Evolutionary conservation across 2,797 vertebrate species (phyloP), one percentile per base, ranked within the genome.

Genomic region (Schizopygopsis malacanthus): DNA sequence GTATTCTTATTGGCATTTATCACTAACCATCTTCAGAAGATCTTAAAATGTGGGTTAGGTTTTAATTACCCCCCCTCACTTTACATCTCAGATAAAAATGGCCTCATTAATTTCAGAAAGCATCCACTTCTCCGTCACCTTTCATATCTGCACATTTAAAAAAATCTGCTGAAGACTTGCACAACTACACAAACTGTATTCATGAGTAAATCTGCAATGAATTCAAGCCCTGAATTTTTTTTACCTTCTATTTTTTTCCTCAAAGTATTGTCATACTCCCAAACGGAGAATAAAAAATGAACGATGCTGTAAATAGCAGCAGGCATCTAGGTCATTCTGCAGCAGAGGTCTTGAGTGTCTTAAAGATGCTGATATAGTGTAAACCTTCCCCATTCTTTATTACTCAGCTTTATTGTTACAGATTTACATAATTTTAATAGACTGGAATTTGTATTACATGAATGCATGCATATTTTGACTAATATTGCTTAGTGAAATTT

Each of bases 311-410:
- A 54, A 84, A 84, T 77, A 84, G 15, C 73, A 18, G 3, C 41
- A 28, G 73, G n/a, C 47, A 77, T 84, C 47, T 76, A 54, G 85
- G 85, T 77, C 79, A 82, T 39, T 61, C 63, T 77, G 16, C 70
- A 56, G 47, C 47, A 54, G 71, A 76, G 65, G 71, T 28, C 71
- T 76, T 41, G 22, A 45, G n/a, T 43, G 18, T 63, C 70, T 61
- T 54, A 39, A 81, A 86, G 33, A 37, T 4, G 33, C 37, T 61
- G 52, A 37, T 75, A 63, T 65, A 41, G 6, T 54, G 25, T 18
- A 63, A 63, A 10, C 7, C 65, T 83, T 52, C 54, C n/a, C 6
- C 20, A 70, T 10, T 20, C n/a, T 59, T 52, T 7, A 39, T 52
- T 18, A 20, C 6, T 81, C 6, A 9, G 4, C 4, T 52, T 52